A percentile compares a stretch with the other conserved stretches of the same genome.
Evolutionary conservation across 2,888 invertebrate species (phyloP).

Genomic region (Eudemis profundana): DNA sequence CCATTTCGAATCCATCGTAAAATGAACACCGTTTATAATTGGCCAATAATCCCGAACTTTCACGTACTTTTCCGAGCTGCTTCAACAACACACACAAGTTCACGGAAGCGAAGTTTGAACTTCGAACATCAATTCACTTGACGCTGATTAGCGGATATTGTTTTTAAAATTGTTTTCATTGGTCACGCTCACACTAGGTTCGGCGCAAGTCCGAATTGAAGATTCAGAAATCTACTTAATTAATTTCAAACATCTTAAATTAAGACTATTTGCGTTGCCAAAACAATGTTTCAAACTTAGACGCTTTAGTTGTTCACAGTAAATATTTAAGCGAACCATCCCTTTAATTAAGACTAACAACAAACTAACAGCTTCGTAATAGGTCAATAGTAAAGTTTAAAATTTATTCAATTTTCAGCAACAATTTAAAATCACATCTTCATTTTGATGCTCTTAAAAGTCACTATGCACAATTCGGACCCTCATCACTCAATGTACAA

Average conservation of each 20-base stretch:
- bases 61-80: background rate
- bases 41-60: background rate
- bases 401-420: background rate
- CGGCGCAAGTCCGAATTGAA: background rate
- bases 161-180: conserved; percentile 9
- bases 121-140: conserved; percentile 10
- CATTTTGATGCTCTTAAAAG: background rate
- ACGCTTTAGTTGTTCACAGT: conserved; percentile 8
- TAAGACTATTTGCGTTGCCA: background rate
- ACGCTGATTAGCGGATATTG: conserved; percentile 17
- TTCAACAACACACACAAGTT: conserved; percentile 10
- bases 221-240: background rate
- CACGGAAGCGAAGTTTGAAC: conserved; percentile 1
- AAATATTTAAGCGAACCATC: conserved; percentile 19
- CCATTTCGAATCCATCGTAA: conserved; percentile 34
- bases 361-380: background rate
- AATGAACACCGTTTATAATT: background rate
- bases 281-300: conserved; percentile 1
- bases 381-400: background rate
- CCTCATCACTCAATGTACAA: conserved; percentile 18
- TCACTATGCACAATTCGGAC: conserved; percentile 4
- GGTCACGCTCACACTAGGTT: too few species aligned
- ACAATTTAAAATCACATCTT: background rate
- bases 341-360: conserved; percentile 10
- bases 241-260: background rate